phyloP scores from a whole-genome alignment of 2,113 vertebrate genomes.

The Murina feae region DNA sequence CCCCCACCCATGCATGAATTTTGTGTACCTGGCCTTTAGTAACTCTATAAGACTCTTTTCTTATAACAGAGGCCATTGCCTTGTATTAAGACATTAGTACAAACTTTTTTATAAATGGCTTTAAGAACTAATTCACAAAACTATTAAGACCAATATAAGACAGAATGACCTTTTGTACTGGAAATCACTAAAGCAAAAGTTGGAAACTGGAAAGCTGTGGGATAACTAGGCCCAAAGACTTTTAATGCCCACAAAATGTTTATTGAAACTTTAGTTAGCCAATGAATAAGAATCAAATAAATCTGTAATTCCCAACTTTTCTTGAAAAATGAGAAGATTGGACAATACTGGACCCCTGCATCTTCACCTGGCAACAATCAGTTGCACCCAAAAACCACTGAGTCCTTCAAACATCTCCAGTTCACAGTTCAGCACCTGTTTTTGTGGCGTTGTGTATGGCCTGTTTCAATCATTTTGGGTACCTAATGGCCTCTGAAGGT shows the following conservation, averaged over 20 bases:
- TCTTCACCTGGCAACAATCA: neutral
- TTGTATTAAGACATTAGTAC: neutral
- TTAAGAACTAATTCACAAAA: conserved; percentile 39
- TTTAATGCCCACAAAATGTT: neutral
- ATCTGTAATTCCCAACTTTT: neutral
- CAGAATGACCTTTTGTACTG: neutral
- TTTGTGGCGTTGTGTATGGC: neutral
- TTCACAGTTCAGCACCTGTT: neutral
- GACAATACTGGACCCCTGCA: neutral
- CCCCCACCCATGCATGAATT: no score
- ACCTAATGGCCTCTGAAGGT: neutral
- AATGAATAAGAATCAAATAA: conserved; percentile 21
- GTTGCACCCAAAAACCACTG: neutral
- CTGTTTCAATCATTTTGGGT: neutral
- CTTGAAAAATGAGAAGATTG: conserved; percentile 23
- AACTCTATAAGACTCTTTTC: neutral
- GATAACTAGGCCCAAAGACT: neutral
- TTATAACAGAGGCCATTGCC: neutral
- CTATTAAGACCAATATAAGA: neutral
- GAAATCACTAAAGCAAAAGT: neutral
- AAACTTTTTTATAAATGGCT: neutral
- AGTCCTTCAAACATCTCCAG: neutral
- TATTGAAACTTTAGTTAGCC: neutral
- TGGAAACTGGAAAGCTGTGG: conserved; percentile 29
- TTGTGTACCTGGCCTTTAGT: no score